Conservation (phyloP, 2,888 invertebrate genomes). For the Acrobasis repandana region DNA sequence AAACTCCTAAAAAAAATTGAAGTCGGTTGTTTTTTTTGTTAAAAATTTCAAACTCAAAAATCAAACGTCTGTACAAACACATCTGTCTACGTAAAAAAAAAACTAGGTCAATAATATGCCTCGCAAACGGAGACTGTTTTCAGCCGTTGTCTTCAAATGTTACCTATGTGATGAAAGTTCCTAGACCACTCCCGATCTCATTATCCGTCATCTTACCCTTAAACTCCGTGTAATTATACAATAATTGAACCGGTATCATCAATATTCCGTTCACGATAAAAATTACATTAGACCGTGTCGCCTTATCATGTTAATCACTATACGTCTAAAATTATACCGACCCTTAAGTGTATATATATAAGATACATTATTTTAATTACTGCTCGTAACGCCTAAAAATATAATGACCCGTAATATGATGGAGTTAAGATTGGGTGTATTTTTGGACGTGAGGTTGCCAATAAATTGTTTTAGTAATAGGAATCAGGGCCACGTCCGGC, state of each 20-base stretch:
- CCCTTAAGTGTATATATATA: background rate
- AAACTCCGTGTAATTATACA: constrained; percentile 11
- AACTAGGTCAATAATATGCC: too few species aligned
- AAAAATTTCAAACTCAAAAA: too few species aligned
- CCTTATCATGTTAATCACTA: background rate
- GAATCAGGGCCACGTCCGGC: background rate
- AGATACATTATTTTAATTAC: background rate
- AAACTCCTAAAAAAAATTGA: too few species aligned
- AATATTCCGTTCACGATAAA: constrained; percentile 15
- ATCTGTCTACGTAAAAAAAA: too few species aligned
- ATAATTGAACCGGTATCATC: constrained; percentile 2
- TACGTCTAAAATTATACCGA: constrained; percentile 1
- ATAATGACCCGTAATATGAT: background rate
- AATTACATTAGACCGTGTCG: background rate
- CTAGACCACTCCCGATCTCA: background rate
- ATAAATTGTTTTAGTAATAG: constrained; percentile 18
- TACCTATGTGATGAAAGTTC: too few species aligned
- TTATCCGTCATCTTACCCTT: background rate
- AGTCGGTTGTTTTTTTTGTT: too few species aligned
- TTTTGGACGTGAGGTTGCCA: constrained; percentile 1
- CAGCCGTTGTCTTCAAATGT: too few species aligned
- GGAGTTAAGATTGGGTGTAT: background rate
- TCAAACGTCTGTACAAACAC: too few species aligned
- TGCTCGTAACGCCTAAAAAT: background rate
- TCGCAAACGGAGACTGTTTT: too few species aligned